Base-by-base conservation (phyloP, 2,888 invertebrate species). In the Agrilus biguttatus region DNA sequence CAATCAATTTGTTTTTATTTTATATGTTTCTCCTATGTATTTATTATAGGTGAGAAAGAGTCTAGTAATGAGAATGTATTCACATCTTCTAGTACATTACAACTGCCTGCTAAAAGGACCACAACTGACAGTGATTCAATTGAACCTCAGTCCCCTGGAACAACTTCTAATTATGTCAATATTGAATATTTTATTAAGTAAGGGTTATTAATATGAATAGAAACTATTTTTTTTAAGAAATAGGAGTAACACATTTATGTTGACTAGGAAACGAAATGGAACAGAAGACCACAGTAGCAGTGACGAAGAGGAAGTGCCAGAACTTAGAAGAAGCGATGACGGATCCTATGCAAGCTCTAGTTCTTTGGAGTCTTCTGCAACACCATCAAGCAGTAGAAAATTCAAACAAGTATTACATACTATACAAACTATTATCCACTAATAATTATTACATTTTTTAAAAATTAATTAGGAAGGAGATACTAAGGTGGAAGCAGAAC, bases 151-250 rank as follows among this genome's bases (percentile, higher is more conserved):
- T 84, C 84, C 33, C 85, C 85, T 42, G 80, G 83, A 55, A 75
- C 75, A 55, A 80, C 82, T 51, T 84, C 87, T 49, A 89, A 90
- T 69, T 90, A 90, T 68, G 89, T 89, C 65, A 90, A 90, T 67
- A 89, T 90, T 69, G 89, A 90, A 67, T 90, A 88, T 65, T 90
- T 90, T 57, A 78, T 90, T 65, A 80, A 83, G 84, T 85, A 63
- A 72, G 79, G 71, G 47, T 4, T 17, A 2, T 17, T 17, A 17
- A 3, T 17, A 17, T 2, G 4, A 17, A 17, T 17, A 17, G 17
- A 17, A 17, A 17, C 4, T 17, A 17, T 17, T 17, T 17, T 17
- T 17, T 17, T 17, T n/a, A n/a, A n/a, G n/a, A 17, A 17, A 17
- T 3, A 4, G 17, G 4, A 17, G 17, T 17, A 17, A 17, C 17